phyloP scores from a whole-genome alignment of 2,113 vertebrate species.

The Lycaon pictus region DNA sequence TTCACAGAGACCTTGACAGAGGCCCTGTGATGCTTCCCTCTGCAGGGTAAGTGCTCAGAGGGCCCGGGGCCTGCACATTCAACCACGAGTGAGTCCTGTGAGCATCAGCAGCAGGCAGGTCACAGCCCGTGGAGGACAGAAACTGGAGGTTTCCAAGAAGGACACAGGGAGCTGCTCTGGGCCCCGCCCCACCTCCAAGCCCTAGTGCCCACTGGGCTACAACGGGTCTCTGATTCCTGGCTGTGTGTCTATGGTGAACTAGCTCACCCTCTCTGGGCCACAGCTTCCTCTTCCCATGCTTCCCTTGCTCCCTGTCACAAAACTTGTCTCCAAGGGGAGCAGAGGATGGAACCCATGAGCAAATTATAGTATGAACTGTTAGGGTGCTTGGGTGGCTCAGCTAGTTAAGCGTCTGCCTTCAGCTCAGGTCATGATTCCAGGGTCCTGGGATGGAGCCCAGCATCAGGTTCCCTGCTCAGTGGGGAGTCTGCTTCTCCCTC shows the following conservation, averaged over 20 bases:
- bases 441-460: no score
- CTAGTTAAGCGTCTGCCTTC: no score
- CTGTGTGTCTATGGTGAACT: not conserved
- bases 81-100: not conserved
- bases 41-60: not conserved
- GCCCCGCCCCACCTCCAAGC: not conserved
- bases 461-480: no score
- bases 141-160: not conserved
- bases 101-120: not conserved
- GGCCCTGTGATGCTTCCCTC: not conserved
- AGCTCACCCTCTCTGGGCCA: not conserved
- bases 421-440: no score
- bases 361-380: not conserved
- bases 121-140: not conserved
- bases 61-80: not conserved
- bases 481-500: no score
- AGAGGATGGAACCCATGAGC: not conserved
- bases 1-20: not conserved
- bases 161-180: not conserved
- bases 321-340: not conserved
- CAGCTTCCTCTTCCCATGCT: not conserved
- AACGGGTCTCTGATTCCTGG: no score
- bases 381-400: no score
- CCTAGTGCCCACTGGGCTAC: not conserved
- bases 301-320: not conserved